These are phyloP conservation scores for Sisyra terminalis DNA, from an alignment of 2,888 invertebrate species.

Conservation along the genomic window DNA sequence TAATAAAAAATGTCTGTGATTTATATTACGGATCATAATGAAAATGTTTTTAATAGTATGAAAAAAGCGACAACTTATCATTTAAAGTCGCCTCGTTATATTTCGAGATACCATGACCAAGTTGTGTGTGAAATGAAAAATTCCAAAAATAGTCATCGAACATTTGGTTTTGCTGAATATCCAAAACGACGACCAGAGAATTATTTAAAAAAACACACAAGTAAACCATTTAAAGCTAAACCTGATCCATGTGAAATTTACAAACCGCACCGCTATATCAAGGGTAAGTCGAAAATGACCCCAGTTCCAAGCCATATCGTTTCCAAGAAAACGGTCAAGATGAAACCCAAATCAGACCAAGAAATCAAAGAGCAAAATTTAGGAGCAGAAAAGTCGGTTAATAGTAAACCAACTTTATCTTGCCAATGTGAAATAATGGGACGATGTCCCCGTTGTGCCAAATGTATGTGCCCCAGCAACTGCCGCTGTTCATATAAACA, in stretches of 20 bases:
- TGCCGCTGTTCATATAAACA: slow-evolving; percentile 8
- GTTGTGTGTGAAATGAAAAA: slow-evolving; percentile 26
- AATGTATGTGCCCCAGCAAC: neutral
- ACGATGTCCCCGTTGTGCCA: too few species aligned
- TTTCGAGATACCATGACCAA: slow-evolving; percentile 29
- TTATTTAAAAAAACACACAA: slow-evolving; percentile 38
- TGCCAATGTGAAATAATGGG: too few species aligned
- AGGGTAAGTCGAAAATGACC: too few species aligned
- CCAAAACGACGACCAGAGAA: slow-evolving; percentile 39
- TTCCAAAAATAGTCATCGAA: slow-evolving; percentile 18
- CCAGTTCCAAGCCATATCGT: neutral
- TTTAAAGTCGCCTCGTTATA: slow-evolving; percentile 35
- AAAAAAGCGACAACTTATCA: slow-evolving; percentile 30
- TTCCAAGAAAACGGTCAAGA: neutral
- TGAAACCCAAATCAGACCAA: neutral
- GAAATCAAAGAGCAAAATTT: neutral
- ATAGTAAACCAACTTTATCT: too few species aligned
- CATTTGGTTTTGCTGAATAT: slow-evolving; percentile 50
- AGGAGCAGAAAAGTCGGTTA: too few species aligned
- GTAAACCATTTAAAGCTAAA: slow-evolving; percentile 13
- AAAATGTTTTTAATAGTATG: slow-evolving; percentile 45
- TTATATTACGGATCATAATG: slow-evolving; percentile 44
- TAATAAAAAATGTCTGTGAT: slow-evolving; percentile 39
- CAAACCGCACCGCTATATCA: too few species aligned
- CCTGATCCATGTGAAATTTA: neutral